Evolutionary conservation across 2,113 vertebrate genomes (phyloP).

Genomic region (Myiozetetes cayanensis): DNA sequence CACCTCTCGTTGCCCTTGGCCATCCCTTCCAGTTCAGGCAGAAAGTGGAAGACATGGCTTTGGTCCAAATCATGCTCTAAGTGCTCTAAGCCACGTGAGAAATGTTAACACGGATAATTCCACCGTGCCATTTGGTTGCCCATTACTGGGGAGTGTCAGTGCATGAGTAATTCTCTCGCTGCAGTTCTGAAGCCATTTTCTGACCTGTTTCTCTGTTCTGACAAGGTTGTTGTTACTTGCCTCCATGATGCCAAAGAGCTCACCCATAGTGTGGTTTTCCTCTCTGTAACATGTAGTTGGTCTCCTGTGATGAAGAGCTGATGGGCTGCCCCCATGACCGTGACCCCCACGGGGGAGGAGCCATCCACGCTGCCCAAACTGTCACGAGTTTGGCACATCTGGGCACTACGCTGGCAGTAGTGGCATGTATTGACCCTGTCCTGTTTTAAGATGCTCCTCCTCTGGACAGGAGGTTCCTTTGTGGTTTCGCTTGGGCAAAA

Average conservation of each 20-base stretch:
- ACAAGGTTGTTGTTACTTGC: neutral
- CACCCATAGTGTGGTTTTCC: neutral
- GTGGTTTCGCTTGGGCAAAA: fast-evolving
- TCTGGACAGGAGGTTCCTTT: fast-evolving
- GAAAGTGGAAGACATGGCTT: neutral
- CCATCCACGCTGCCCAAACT: neutral
- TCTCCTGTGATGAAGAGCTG: neutral
- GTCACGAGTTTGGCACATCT: neutral
- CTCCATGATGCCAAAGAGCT: neutral
- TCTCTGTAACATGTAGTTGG: fast-evolving
- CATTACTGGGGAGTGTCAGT: fast-evolving
- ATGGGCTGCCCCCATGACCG: neutral
- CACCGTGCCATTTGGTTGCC: fast-evolving
- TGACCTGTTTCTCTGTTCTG: neutral
- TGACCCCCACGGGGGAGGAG: too few species aligned
- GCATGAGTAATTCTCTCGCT: fast-evolving
- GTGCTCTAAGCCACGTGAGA: neutral
- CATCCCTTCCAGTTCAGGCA: neutral
- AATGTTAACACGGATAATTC: neutral
- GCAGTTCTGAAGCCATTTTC: neutral
- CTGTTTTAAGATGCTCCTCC: neutral
- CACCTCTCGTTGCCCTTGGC: neutral
- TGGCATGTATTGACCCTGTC: neutral
- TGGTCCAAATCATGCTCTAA: neutral
- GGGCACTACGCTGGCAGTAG: neutral